A percentile compares a stretch with the other conserved stretches of the same genome.
Evolutionary conservation across 2,888 invertebrate species (phyloP).

Genomic region (Tetanocera ferruginea): DNA sequence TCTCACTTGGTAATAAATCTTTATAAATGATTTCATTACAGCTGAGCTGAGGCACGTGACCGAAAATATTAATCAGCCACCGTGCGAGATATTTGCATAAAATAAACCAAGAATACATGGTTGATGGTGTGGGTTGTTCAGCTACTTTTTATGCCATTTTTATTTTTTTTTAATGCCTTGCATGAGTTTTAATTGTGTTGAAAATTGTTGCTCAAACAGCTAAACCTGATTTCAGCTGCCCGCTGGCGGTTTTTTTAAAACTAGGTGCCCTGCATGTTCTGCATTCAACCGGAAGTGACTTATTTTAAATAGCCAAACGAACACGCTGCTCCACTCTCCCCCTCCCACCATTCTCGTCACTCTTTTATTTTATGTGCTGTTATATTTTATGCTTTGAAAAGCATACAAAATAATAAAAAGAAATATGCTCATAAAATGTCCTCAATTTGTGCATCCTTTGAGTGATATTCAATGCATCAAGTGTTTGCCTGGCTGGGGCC

Average conservation of each 20-base stretch:
- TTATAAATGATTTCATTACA: constrained; percentile 53
- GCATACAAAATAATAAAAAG: not conserved
- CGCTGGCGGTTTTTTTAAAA: constrained; percentile 3
- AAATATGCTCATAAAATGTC: constrained; percentile 16
- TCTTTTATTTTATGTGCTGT: not conserved
- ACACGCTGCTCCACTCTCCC: not conserved
- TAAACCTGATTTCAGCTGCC: constrained; percentile 28
- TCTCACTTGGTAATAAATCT: constrained; percentile 51
- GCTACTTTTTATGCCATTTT: no score
- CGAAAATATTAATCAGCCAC: constrained; percentile 67
- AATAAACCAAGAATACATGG: constrained; percentile 43
- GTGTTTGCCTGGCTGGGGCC: not conserved
- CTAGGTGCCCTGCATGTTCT: constrained; percentile 1
- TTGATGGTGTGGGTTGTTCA: not conserved
- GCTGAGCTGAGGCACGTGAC: constrained; percentile 63
- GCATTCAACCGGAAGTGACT: constrained; percentile 27
- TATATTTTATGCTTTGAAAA: not conserved
- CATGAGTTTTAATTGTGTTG: constrained; percentile 22
- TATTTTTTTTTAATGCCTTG: no score
- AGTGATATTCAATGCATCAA: not conserved
- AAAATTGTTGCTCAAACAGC: constrained; percentile 30
- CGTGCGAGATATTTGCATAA: constrained; percentile 62
- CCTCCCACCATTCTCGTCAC: no score
- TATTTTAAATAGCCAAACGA: not conserved
- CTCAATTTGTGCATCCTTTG: constrained; percentile 35